phyloP scores from a whole-genome alignment of 1,140 invertebrate species.

The Bombyx mandarina region DNA sequence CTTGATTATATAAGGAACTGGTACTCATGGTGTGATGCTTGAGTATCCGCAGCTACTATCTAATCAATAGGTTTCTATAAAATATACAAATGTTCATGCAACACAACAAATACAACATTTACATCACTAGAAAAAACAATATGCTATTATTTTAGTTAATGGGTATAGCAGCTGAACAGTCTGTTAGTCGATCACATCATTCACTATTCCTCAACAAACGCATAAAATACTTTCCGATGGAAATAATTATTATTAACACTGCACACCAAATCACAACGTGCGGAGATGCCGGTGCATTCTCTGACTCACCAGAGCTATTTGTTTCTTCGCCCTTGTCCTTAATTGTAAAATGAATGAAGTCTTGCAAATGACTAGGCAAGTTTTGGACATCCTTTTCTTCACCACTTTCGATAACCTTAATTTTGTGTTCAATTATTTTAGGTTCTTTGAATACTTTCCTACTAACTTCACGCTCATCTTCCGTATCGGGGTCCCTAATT shows the following conservation, averaged over 20 bases:
- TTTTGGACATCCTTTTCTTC: conserved; percentile 73
- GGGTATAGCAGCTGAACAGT: background rate
- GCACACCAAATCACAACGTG: conserved; percentile 65
- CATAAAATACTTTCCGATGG: conserved; percentile 53
- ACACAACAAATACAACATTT: conserved; percentile 14
- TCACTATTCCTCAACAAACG: conserved; percentile 43
- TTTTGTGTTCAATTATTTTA: conserved; percentile 69
- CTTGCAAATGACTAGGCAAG: conserved; percentile 81
- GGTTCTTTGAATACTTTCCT: conserved; percentile 57
- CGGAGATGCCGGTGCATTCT: conserved; percentile 40
- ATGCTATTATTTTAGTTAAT: conserved; percentile 4
- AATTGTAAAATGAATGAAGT: conserved; percentile 77
- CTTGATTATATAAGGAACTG: too few relatives aligned
- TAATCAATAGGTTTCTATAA: too few relatives aligned
- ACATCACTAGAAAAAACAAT: conserved; percentile 7
- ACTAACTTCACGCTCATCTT: conserved; percentile 53
- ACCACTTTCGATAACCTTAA: conserved; percentile 74
- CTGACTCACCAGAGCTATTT: conserved; percentile 50
- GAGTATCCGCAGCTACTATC: too few relatives aligned
- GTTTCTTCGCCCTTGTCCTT: conserved; percentile 71
- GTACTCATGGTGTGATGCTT: too few relatives aligned
- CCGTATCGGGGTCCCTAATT: conserved; percentile 72
- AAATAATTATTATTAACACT: conserved; percentile 58
- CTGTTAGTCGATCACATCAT: conserved; percentile 11
- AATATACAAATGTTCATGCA: conserved; percentile 24